phyloP scores from a whole-genome alignment of 2,888 invertebrate species.

The Unio pictorum region DNA sequence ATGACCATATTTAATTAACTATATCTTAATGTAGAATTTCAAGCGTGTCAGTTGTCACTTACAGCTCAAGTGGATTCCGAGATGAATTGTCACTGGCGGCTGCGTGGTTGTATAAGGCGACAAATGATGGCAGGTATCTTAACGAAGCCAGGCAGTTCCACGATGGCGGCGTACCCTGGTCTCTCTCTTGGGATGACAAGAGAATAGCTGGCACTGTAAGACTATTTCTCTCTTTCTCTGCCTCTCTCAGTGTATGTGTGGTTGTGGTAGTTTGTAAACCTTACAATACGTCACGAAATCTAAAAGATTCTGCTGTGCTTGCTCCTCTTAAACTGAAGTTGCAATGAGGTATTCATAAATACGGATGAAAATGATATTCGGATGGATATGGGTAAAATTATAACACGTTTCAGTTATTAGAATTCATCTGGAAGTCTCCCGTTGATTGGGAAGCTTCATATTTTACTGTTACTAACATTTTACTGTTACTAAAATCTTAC shows the following conservation, averaged over 20 bases:
- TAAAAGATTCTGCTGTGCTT: background rate
- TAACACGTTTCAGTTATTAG: no score
- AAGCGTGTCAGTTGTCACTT: background rate
- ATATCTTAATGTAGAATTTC: background rate
- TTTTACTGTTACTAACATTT: no score
- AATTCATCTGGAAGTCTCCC: no score
- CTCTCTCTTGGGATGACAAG: constrained; percentile 58
- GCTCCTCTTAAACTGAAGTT: no score
- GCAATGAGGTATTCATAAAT: no score
- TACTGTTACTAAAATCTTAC: no score
- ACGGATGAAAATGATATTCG: no score
- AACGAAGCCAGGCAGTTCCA: constrained; percentile 44
- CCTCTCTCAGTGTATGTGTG: background rate
- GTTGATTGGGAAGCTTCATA: no score
- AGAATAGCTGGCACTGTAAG: constrained; percentile 40
- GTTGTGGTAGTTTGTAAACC: constrained; percentile 14
- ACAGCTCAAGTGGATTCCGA: constrained; percentile 45
- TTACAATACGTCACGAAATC: background rate
- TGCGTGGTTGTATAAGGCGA: constrained; percentile 57
- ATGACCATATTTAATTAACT: no score
- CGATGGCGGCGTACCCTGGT: constrained; percentile 38
- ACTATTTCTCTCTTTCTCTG: no score
- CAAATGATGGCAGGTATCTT: constrained; percentile 46
- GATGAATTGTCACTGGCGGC: constrained; percentile 59
- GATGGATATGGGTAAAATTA: no score